Percentiles rank a stretch among this genome's conserved stretches.
Conservation (phyloP, 1,140 invertebrate species). For the Magallana angulata region DNA sequence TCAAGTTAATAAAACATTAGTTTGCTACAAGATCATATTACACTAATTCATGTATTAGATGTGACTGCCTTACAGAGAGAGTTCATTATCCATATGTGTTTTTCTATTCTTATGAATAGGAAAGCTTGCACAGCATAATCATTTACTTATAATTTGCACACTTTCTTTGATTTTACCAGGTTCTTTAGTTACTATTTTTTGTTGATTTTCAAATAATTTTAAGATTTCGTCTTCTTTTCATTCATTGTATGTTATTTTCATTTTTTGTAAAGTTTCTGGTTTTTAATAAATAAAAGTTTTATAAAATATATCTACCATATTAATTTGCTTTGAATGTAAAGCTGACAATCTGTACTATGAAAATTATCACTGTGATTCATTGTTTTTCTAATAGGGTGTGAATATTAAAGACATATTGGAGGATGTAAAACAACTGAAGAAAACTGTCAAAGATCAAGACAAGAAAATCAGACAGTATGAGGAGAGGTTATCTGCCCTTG, state of each 20-base stretch:
- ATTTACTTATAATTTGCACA: no score
- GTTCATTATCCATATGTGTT: no score
- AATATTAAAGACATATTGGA: constrained; percentile 30
- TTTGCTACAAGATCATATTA: background rate
- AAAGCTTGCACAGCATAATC: no score
- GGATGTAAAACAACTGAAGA: constrained; percentile 42
- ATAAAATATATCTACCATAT: no score
- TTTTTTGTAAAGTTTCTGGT: no score
- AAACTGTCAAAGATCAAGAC: constrained; percentile 39
- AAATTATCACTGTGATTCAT: background rate
- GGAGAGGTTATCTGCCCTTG: constrained; percentile 35
- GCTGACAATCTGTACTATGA: background rate
- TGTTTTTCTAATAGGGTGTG: constrained; percentile 1
- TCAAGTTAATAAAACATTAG: background rate
- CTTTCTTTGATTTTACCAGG: no score
- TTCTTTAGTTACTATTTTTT: no score
- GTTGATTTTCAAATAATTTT: no score
- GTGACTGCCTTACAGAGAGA: no score
- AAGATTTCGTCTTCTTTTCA: background rate
- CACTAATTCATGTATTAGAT: background rate
- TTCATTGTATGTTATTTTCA: background rate
- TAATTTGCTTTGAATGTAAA: no score
- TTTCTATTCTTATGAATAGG: no score
- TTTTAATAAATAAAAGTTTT: no score
- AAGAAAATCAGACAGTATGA: constrained; percentile 30